phyloP scores from a whole-genome alignment of 2,797 vertebrate species.

The Melanogrammus aeglefinus region DNA sequence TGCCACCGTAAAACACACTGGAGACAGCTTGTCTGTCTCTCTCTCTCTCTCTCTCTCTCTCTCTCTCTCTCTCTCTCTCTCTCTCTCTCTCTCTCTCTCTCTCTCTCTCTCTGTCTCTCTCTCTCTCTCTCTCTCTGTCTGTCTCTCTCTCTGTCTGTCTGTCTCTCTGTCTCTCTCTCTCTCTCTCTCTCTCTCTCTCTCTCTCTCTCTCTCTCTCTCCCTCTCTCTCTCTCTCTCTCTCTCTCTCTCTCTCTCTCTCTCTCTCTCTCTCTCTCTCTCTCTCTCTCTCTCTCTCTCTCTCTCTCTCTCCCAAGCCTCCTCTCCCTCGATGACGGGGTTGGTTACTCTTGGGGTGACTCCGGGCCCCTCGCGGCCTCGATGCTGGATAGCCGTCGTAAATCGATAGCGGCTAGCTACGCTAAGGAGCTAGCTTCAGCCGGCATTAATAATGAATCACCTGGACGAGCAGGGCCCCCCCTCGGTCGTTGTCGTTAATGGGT shows the following conservation, averaged over 20 bases:
- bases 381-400: too few species aligned
- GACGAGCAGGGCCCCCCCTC: too few species aligned
- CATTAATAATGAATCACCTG: too few species aligned
- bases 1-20: constrained; percentile 50
- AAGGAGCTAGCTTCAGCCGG: too few species aligned
- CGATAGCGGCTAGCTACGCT: too few species aligned
- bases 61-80: constrained; percentile 44
- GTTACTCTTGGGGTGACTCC: too few species aligned
- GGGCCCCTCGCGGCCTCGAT: too few species aligned
- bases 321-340: neutral
- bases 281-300: constrained; percentile 47
- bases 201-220: constrained; percentile 41
- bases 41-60: constrained; percentile 17
- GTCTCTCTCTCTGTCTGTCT: constrained; percentile 45
- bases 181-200: constrained; percentile 14
- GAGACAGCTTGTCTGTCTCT: constrained; percentile 57
- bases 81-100: constrained; percentile 25
- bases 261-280: constrained; percentile 12
- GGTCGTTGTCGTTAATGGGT: too few species aligned
- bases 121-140: constrained; percentile 12
- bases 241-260: constrained; percentile 44
- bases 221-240: constrained; percentile 44
- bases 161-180: constrained; percentile 43
- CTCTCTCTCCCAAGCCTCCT: constrained; percentile 9
- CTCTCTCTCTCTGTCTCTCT: constrained; percentile 45